Evolutionary conservation across 1,140 invertebrate species (phyloP).

Genomic region (Camponotus vicinus): DNA sequence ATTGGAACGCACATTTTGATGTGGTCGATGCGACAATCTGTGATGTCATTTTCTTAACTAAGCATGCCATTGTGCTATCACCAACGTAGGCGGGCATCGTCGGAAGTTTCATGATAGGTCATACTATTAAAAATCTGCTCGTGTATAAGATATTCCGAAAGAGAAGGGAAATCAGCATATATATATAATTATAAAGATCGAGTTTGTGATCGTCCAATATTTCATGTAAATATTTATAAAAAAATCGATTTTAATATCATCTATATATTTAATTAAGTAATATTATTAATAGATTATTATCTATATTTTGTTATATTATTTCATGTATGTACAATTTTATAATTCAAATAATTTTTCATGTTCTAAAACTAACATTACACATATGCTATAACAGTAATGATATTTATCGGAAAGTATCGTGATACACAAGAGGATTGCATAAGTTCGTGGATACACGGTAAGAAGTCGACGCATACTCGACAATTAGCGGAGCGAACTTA

Average conservation of each 20-base stretch:
- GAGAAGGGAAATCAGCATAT: neutral
- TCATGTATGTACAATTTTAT: neutral
- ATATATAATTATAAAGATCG: too few species aligned
- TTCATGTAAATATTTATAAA: neutral
- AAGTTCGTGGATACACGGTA: slow-evolving; percentile 22
- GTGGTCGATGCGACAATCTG: slow-evolving; percentile 58
- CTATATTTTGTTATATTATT: neutral
- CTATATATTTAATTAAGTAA: neutral
- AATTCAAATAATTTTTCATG: neutral
- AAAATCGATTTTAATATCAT: neutral
- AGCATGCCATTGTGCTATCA: slow-evolving; percentile 77
- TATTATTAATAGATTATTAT: neutral
- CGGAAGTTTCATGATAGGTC: slow-evolving; percentile 39
- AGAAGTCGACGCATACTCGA: slow-evolving; percentile 45
- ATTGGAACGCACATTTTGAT: slow-evolving; percentile 66
- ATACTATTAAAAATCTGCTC: neutral
- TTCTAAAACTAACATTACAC: neutral
- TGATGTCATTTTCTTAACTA: slow-evolving; percentile 81
- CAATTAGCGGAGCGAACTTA: slow-evolving; percentile 59
- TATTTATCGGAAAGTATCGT: slow-evolving; percentile 4
- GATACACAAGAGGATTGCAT: slow-evolving; percentile 2
- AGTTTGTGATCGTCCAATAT: neutral
- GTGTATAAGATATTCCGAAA: neutral
- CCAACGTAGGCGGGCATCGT: slow-evolving; percentile 77
- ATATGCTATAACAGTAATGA: neutral